A percentile compares a stretch with the other conserved stretches of the same genome.
Conservation (phyloP, 92 coral and sea anemone genomes). For the Muricea muricata region DNA sequence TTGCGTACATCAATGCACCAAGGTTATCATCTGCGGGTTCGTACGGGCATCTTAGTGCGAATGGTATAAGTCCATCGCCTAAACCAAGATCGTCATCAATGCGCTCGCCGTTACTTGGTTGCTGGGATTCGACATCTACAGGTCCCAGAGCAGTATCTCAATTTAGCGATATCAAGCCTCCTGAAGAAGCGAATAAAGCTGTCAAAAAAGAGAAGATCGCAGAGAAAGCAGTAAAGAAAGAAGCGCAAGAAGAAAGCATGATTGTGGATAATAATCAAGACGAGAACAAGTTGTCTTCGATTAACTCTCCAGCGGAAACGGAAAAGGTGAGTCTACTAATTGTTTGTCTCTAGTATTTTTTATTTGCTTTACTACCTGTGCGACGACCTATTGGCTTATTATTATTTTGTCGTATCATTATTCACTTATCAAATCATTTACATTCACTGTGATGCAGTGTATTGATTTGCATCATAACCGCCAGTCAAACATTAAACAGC, state of each 20-base stretch:
- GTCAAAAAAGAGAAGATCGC: constrained; percentile 1
- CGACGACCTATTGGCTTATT: neutral
- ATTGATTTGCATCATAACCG: neutral
- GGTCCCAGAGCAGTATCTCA: constrained; percentile 76
- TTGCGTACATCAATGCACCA: constrained; percentile 82
- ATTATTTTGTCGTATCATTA: constrained; percentile 20
- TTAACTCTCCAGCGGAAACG: constrained; percentile 36
- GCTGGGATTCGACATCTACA: constrained; percentile 62
- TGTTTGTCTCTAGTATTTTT: constrained; percentile 21
- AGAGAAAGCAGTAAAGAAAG: neutral
- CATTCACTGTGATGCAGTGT: neutral
- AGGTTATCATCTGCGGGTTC: constrained; percentile 95
- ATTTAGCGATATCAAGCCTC: constrained; percentile 62
- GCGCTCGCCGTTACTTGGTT: constrained; percentile 34
- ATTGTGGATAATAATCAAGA: constrained; percentile 26
- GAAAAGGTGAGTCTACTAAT: constrained; percentile 27
- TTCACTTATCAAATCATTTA: constrained; percentile 25
- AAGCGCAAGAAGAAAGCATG: constrained; percentile 31
- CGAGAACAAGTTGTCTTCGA: constrained; percentile 20
- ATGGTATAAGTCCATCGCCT: constrained; percentile 74
- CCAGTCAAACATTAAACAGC: too few species aligned
- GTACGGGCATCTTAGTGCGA: constrained; percentile 82
- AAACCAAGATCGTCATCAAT: constrained; percentile 70
- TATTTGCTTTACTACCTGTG: constrained; percentile 11
- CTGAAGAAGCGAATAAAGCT: constrained; percentile 59